phyloP scores from a whole-genome alignment of 2,113 vertebrate species.

The Eclectus roratus region DNA sequence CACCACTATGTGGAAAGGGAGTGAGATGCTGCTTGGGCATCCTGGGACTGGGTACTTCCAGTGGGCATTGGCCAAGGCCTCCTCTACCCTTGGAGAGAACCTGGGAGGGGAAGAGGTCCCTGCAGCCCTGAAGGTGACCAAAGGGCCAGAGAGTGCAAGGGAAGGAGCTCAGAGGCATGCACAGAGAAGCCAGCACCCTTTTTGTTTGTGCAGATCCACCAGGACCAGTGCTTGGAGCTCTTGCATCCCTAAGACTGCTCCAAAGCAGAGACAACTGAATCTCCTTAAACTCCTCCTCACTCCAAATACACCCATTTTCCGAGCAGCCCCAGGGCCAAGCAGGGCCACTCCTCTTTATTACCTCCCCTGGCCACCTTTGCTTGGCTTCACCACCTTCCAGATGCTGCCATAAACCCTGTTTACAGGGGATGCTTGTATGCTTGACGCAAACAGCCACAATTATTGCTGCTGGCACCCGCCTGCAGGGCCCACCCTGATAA shows the following conservation, averaged over 20 bases:
- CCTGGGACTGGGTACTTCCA: fast-evolving
- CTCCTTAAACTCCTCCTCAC: background rate
- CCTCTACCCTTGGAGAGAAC: fast-evolving
- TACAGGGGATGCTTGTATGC: background rate
- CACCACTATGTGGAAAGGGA: fast-evolving
- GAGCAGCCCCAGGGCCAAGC: background rate
- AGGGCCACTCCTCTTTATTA: slow-evolving; percentile 28
- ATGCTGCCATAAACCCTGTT: slow-evolving; percentile 49
- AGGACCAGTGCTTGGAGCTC: background rate
- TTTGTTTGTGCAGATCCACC: fast-evolving
- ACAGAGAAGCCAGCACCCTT: fast-evolving
- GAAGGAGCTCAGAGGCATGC: fast-evolving
- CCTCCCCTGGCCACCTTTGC: background rate
- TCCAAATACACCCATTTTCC: background rate
- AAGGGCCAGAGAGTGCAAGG: background rate
- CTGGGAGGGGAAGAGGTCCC: background rate
- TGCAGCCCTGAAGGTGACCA: background rate
- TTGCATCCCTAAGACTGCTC: fast-evolving
- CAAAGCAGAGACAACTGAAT: background rate
- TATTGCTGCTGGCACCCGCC: background rate
- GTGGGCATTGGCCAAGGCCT: background rate
- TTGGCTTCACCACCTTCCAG: slow-evolving; percentile 50
- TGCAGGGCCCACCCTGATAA: background rate
- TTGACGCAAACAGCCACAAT: background rate
- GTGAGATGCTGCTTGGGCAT: fast-evolving